These are phyloP conservation scores for Acanthaster planci DNA, from an alignment of 35 echinoderm and acorn worm species.

Conservation along the genomic window DNA sequence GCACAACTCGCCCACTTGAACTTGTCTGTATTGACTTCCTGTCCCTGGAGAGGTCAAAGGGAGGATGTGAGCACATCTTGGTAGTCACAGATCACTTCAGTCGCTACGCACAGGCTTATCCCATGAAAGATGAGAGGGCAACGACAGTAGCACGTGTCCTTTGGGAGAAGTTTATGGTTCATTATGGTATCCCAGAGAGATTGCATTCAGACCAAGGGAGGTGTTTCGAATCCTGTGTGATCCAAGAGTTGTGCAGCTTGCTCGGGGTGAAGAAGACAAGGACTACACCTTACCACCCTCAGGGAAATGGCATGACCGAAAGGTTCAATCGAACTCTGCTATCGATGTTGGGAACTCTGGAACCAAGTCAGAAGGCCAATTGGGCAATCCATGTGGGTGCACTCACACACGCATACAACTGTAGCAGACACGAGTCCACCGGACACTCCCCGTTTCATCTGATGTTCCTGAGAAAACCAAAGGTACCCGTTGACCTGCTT, in stretches of 20 bases:
- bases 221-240: conserved; percentile 61
- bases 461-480: too few species aligned
- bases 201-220: too few species aligned
- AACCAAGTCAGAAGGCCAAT: background rate
- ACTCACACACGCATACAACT: too few species aligned
- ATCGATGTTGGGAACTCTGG: background rate
- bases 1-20: conserved; percentile 15
- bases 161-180: conserved; percentile 56
- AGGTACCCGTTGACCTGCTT: too few species aligned
- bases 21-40: conserved; percentile 39
- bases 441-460: too few species aligned
- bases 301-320: conserved; percentile 44
- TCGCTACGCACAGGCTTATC: too few species aligned
- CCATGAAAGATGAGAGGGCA: conserved; percentile 25
- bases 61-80: conserved; percentile 56
- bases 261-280: conserved; percentile 58
- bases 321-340: background rate
- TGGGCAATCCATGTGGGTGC: background rate
- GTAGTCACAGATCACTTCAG: conserved; percentile 69
- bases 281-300: too few species aligned
- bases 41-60: conserved; percentile 40
- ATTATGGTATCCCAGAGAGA: conserved; percentile 56
- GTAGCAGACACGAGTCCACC: too few species aligned
- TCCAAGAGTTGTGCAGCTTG: conserved; percentile 50
- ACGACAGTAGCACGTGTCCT: conserved; percentile 73